These are phyloP conservation scores for Vanessa cardui DNA, from an alignment of 2,888 invertebrate species.

Conservation along the genomic window DNA sequence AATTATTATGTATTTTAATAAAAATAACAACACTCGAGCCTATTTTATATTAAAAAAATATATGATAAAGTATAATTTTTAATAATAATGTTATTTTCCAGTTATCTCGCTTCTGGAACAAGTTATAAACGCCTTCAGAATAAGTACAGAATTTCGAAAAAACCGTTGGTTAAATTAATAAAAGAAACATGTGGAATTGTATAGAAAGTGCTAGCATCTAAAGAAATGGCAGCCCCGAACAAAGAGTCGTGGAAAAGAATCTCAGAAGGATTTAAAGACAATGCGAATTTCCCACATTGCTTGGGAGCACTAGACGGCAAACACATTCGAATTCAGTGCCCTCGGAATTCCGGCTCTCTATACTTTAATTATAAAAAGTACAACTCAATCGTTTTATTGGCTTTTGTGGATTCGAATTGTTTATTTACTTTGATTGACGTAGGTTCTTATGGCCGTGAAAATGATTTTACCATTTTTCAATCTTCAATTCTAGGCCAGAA, in stretches of 20 bases:
- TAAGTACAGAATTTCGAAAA: slow-evolving; percentile 2
- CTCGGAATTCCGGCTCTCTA: slow-evolving; percentile 3
- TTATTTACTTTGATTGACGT: slow-evolving; percentile 8
- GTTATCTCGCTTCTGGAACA: slow-evolving; percentile 18
- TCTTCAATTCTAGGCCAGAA: slow-evolving; percentile 4
- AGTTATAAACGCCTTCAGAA: slow-evolving; percentile 13
- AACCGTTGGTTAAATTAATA: too few species aligned
- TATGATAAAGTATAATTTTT: slow-evolving; percentile 10
- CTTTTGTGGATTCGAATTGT: slow-evolving; percentile 1
- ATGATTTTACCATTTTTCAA: slow-evolving; percentile 14
- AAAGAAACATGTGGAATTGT: not conserved
- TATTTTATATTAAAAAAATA: slow-evolving; percentile 3
- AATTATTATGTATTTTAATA: slow-evolving; percentile 7
- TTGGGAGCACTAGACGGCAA: slow-evolving; percentile 1
- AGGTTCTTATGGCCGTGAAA: slow-evolving; percentile 10
- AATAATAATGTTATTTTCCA: slow-evolving; percentile 17
- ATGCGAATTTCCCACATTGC: slow-evolving; percentile 7
- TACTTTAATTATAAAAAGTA: slow-evolving; percentile 13
- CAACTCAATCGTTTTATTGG: not conserved
- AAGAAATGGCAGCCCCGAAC: slow-evolving; percentile 16
- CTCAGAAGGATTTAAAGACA: not conserved
- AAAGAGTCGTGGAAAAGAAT: slow-evolving; percentile 16
- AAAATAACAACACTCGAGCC: slow-evolving; percentile 1
- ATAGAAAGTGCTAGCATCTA: slow-evolving; percentile 14
- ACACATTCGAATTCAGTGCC: not conserved